Evolutionary conservation across 2,888 invertebrate species (phyloP).

Genomic region (Perdita meconis): DNA sequence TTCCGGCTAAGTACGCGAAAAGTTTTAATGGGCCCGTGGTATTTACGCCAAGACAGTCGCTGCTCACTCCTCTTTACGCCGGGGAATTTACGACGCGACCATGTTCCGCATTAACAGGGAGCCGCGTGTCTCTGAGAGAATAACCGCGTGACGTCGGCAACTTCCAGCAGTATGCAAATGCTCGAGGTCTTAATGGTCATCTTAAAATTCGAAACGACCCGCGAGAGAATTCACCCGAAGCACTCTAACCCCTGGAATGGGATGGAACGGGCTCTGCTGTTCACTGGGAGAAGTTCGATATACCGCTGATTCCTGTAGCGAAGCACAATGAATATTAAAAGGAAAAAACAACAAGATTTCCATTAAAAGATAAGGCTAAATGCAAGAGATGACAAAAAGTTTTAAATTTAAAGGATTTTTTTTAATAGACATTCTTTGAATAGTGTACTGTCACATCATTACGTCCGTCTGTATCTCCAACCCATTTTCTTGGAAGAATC

Average conservation of each 20-base stretch:
- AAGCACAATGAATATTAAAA: too few relatives aligned
- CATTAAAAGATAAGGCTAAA: too few relatives aligned
- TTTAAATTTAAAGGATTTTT: too few relatives aligned
- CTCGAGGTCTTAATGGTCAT: conserved; percentile 26
- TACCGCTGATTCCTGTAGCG: too few relatives aligned
- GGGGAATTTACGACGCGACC: conserved; percentile 64
- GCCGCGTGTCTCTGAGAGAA: conserved; percentile 29
- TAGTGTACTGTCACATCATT: too few relatives aligned
- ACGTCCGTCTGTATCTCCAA: too few relatives aligned
- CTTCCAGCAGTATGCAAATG: conserved; percentile 41
- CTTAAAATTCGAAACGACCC: conserved; percentile 32
- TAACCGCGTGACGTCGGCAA: conserved; percentile 21
- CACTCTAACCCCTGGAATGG: conserved; percentile 7
- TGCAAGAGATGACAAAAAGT: too few relatives aligned
- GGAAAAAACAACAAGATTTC: too few relatives aligned
- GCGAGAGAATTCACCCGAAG: conserved; percentile 2
- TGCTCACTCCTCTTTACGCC: conserved; percentile 51
- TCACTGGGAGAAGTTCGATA: background rate
- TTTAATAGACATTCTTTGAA: too few relatives aligned
- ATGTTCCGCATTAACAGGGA: conserved; percentile 52
- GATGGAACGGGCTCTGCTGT: background rate
- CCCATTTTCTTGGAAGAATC: too few relatives aligned
- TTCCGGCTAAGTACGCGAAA: conserved; percentile 71
- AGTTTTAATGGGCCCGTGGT: conserved; percentile 74
- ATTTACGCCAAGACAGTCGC: conserved; percentile 61